A percentile compares a stretch with the other conserved stretches of the same genome.
phyloP scores from a whole-genome alignment of 2,888 invertebrate genomes.

The Holacanthella duospinosa region DNA sequence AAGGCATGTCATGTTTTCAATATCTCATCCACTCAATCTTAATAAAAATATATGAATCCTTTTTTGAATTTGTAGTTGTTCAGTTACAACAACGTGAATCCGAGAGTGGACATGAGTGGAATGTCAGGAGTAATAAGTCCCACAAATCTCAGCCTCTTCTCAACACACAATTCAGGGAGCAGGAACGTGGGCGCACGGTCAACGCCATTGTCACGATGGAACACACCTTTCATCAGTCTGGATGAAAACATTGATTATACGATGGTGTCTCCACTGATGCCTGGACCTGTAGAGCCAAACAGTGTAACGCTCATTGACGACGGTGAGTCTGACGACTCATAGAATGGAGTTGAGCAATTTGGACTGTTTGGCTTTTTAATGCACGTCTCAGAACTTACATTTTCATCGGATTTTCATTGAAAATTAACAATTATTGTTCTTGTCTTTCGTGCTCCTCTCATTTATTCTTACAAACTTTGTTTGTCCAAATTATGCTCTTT shows the following conservation, averaged over 20 bases:
- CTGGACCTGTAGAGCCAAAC: slow-evolving; percentile 52
- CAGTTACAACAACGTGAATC: slow-evolving; percentile 74
- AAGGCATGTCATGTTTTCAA: not conserved
- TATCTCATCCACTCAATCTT: not conserved
- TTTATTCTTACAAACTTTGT: not conserved
- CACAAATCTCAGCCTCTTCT: slow-evolving; percentile 71
- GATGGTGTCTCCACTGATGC: slow-evolving; percentile 68
- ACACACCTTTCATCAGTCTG: slow-evolving; percentile 66
- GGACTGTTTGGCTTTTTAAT: not conserved
- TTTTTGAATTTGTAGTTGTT: slow-evolving; percentile 58
- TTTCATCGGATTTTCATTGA: not conserved
- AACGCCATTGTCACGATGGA: slow-evolving; percentile 60
- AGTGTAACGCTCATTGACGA: slow-evolving; percentile 70
- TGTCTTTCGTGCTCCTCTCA: no score
- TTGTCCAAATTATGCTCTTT: not conserved
- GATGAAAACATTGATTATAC: slow-evolving; percentile 81
- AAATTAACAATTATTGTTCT: slow-evolving; percentile 1
- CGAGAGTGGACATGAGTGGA: slow-evolving; percentile 55
- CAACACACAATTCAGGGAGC: slow-evolving; percentile 48
- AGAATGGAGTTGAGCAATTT: not conserved
- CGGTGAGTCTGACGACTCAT: slow-evolving; percentile 45
- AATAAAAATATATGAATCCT: slow-evolving; percentile 5
- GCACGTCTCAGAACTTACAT: not conserved
- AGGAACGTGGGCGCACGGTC: slow-evolving; percentile 47
- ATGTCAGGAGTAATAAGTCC: slow-evolving; percentile 75